phyloP scores from a whole-genome alignment of 2,888 invertebrate genomes.

The Papilio protenor region DNA sequence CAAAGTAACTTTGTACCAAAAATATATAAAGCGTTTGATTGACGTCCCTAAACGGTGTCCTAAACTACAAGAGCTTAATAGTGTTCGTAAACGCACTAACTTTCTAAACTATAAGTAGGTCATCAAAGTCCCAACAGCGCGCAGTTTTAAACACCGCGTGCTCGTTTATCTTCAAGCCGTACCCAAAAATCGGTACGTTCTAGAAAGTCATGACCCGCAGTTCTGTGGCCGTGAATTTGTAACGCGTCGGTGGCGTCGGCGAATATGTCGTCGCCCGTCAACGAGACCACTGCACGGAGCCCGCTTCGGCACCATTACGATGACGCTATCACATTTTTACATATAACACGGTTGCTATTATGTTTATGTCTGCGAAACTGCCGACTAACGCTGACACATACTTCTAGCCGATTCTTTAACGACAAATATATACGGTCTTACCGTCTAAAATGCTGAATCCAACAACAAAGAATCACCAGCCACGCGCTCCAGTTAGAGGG shows the following conservation, averaged over 20 bases:
- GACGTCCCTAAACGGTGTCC: background rate
- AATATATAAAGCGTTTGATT: constrained; percentile 37
- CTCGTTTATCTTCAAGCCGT: constrained; percentile 34
- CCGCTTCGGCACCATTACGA: constrained; percentile 65
- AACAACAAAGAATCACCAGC: constrained; percentile 84
- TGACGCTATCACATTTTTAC: constrained; percentile 72
- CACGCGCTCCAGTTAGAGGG: constrained; percentile 83
- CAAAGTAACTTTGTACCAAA: too few species aligned
- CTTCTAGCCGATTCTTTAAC: constrained; percentile 52
- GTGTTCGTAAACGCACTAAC: constrained; percentile 47
- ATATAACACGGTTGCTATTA: constrained; percentile 50
- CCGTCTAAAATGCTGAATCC: constrained; percentile 79
- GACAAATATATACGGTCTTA: constrained; percentile 66
- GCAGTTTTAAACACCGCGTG: constrained; percentile 50
- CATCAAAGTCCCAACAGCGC: constrained; percentile 50
- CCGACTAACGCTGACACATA: constrained; percentile 45
- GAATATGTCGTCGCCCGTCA: constrained; percentile 71
- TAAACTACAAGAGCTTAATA: constrained; percentile 3
- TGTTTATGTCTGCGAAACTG: constrained; percentile 48
- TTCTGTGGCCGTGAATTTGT: constrained; percentile 66
- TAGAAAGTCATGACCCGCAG: constrained; percentile 70
- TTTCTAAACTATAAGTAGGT: constrained; percentile 58
- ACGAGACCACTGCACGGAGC: constrained; percentile 61
- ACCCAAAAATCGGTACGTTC: constrained; percentile 57
- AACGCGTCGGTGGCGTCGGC: constrained; percentile 76